These are phyloP conservation scores for Plebejus melissa DNA, from an alignment of 2,888 invertebrate genomes.

Conservation along the genomic window DNA sequence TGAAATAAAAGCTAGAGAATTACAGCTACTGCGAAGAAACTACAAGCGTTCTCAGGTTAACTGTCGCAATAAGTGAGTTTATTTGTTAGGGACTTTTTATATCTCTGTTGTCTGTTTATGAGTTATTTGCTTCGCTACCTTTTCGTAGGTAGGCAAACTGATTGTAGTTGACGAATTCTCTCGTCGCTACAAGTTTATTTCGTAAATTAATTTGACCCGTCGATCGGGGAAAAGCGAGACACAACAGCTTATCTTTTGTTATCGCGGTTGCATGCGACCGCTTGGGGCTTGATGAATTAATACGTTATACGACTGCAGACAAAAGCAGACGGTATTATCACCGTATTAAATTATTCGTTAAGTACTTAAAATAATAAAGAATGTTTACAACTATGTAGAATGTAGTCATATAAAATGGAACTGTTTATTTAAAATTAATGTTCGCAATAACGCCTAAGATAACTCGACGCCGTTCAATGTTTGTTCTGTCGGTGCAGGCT, in stretches of 20 bases:
- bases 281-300: too few species aligned
- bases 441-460: slow-evolving; percentile 2
- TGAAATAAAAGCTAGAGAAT: slow-evolving; percentile 18
- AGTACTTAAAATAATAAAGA: too few species aligned
- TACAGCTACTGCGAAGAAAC: not conserved
- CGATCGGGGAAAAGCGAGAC: too few species aligned
- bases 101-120: not conserved
- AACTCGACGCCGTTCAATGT: slow-evolving; percentile 17
- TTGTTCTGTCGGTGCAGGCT: slow-evolving; percentile 4
- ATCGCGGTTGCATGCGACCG: too few species aligned
- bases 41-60: slow-evolving; percentile 7
- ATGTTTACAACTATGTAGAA: not conserved
- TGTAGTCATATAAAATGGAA: slow-evolving; percentile 1
- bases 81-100: slow-evolving; percentile 2
- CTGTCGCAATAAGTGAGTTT: slow-evolving; percentile 9
- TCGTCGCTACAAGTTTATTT: too few species aligned
- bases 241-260: too few species aligned
- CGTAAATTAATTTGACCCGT: too few species aligned
- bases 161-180: too few species aligned
- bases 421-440: slow-evolving; percentile 1
- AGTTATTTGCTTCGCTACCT: not conserved
- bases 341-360: too few species aligned
- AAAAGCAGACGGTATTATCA: too few species aligned
- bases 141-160: not conserved
- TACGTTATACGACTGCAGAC: too few species aligned